A percentile compares a stretch with the other conserved stretches of the same genome.
Evolutionary conservation across 2,888 invertebrate genomes (phyloP).

Genomic region (Parascotia fuliginaria): DNA sequence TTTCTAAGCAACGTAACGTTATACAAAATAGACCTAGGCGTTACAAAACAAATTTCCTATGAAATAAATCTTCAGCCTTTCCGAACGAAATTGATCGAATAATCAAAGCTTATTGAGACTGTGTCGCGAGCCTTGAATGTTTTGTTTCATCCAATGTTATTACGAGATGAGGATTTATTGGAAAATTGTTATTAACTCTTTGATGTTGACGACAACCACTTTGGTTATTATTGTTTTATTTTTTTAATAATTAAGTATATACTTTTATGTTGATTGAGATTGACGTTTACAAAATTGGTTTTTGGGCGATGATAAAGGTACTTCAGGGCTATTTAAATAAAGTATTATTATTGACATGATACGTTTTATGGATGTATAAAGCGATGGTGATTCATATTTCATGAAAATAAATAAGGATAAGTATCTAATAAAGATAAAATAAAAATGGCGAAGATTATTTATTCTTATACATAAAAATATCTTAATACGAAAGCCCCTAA

Average conservation of each 20-base stretch:
- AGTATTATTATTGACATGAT: too few species aligned
- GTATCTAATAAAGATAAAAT: too few species aligned
- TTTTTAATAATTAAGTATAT: too few species aligned
- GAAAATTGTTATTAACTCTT: conserved; percentile 13
- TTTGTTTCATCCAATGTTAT: conserved; percentile 15
- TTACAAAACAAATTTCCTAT: conserved; percentile 46
- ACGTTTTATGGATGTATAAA: too few species aligned
- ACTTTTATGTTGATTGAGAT: too few species aligned
- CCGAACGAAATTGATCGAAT: conserved; percentile 29
- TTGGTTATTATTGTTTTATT: background rate
- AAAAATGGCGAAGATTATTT: too few species aligned
- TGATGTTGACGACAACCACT: conserved; percentile 8
- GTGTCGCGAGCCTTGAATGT: conserved; percentile 4
- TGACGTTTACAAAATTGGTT: background rate
- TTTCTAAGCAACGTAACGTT: too few species aligned
- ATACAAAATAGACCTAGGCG: background rate
- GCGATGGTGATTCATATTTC: too few species aligned
- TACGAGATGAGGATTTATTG: conserved; percentile 11
- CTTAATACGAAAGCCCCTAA: background rate
- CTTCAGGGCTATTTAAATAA: too few species aligned
- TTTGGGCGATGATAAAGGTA: background rate
- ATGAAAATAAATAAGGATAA: too few species aligned
- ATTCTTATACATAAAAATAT: background rate
- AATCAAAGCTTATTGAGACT: conserved; percentile 32
- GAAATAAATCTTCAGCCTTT: conserved; percentile 32